Evolutionary conservation across 1,140 invertebrate genomes (phyloP).

Genomic region (Musca vetustissima): DNA sequence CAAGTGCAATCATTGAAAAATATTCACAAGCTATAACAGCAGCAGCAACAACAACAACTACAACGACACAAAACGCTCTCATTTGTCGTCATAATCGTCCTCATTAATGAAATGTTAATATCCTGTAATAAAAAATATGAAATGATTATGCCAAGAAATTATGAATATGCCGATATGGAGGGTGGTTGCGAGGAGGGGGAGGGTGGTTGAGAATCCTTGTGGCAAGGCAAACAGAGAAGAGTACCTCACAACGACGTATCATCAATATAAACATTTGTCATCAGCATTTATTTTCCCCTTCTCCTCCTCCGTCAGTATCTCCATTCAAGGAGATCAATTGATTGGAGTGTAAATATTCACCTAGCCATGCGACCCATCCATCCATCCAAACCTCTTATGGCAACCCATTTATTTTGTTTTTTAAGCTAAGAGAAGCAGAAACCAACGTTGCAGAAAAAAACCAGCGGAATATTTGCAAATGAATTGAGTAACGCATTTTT

Average conservation of each 20-base stretch:
- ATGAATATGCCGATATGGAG: too few relatives aligned
- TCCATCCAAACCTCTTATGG: conserved; percentile 1
- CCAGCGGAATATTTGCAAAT: neutral
- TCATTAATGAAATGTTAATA: conserved; percentile 32
- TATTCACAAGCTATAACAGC: too few relatives aligned
- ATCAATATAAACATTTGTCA: conserved; percentile 20
- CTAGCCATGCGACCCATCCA: too few relatives aligned
- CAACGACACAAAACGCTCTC: conserved; percentile 17
- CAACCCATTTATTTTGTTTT: conserved; percentile 15
- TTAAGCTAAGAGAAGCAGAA: too few relatives aligned
- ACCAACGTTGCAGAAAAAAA: neutral
- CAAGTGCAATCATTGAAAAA: conserved; percentile 19
- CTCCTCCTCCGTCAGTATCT: too few relatives aligned
- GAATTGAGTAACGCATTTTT: conserved; percentile 16
- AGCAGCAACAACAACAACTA: too few relatives aligned
- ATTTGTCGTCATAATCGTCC: conserved; percentile 29
- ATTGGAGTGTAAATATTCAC: neutral
- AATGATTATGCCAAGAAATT: too few relatives aligned
- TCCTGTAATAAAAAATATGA: conserved; percentile 13
- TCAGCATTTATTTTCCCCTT: conserved; percentile 8
- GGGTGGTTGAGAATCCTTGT: conserved; percentile 1
- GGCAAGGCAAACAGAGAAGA: neutral
- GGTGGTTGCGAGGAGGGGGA: neutral
- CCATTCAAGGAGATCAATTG: neutral
- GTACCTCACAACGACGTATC: neutral